Conservation (phyloP, 2,888 invertebrate species). For the Odiellus spinosus region DNA sequence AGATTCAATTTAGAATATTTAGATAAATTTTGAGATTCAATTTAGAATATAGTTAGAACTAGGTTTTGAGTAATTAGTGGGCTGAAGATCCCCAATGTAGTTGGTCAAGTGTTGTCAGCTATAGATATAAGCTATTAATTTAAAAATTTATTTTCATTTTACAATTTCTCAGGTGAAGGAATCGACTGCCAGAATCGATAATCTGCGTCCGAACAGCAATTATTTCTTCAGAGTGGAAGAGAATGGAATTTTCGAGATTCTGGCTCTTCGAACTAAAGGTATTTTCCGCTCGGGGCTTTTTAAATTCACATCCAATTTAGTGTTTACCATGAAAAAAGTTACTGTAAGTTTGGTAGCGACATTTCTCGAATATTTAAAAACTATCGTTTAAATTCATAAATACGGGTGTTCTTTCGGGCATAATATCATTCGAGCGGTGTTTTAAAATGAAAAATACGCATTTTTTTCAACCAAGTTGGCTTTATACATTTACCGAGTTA, state of each 20-base stretch:
- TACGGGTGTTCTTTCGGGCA: neutral
- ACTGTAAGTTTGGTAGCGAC: neutral
- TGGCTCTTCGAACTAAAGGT: constrained; percentile 16
- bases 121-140: too few relatives aligned
- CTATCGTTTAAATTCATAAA: neutral
- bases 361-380: neutral
- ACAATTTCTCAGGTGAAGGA: constrained; percentile 7
- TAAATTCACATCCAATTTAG: neutral
- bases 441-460: too few relatives aligned
- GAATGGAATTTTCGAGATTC: constrained; percentile 14
- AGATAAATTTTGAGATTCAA: too few relatives aligned
- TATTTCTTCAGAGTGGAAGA: constrained; percentile 17
- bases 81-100: too few relatives aligned
- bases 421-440: too few relatives aligned
- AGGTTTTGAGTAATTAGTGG: too few relatives aligned
- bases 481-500: too few relatives aligned
- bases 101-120: too few relatives aligned
- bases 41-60: too few relatives aligned
- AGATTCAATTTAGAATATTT: too few relatives aligned
- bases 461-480: too few relatives aligned
- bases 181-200: constrained; percentile 6
- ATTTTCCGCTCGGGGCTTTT: neutral
- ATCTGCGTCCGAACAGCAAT: constrained; percentile 11
- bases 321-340: neutral
- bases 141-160: too few relatives aligned